phyloP scores from a whole-genome alignment of 2,888 invertebrate genomes.

The Marasmarcha lunaedactyla region DNA sequence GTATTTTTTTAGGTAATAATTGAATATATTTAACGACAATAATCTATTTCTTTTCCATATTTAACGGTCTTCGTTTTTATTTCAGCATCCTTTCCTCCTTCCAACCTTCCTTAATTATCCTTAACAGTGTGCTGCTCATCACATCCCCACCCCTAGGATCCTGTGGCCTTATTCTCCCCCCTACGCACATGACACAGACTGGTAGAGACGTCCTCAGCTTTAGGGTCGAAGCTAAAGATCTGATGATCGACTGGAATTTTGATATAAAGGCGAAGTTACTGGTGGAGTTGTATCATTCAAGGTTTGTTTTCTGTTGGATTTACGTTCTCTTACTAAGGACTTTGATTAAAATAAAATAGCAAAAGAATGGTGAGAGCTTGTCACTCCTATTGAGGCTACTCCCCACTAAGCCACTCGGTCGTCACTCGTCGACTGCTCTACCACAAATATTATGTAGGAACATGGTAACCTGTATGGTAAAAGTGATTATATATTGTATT shows the following conservation, averaged over 20 bases:
- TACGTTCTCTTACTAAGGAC: too few relatives aligned
- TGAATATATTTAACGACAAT: too few relatives aligned
- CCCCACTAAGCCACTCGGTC: too few relatives aligned
- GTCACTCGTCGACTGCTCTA: too few relatives aligned
- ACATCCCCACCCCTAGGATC: conserved; percentile 41
- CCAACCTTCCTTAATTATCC: conserved; percentile 34
- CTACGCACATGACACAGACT: conserved; percentile 23
- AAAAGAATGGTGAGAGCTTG: too few relatives aligned
- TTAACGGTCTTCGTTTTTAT: conserved; percentile 10
- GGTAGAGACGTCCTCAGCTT: conserved; percentile 15
- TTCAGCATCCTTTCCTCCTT: conserved; percentile 40
- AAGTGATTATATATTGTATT: too few relatives aligned
- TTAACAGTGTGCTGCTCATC: conserved; percentile 42
- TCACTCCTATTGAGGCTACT: too few relatives aligned
- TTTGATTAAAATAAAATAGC: too few relatives aligned
- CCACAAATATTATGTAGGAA: too few relatives aligned
- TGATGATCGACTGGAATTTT: not conserved
- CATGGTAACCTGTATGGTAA: too few relatives aligned
- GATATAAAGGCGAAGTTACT: not conserved
- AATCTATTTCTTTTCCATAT: too few relatives aligned
- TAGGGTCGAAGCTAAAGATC: not conserved
- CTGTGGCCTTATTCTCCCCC: conserved; percentile 46
- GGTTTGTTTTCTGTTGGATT: not conserved
- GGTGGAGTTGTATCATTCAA: not conserved
- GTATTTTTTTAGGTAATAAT: too few relatives aligned